Evolutionary conservation across 2,113 vertebrate genomes (phyloP), one percentile per base, ranked within the genome.

Genomic region (Hiodon tergisus): DNA sequence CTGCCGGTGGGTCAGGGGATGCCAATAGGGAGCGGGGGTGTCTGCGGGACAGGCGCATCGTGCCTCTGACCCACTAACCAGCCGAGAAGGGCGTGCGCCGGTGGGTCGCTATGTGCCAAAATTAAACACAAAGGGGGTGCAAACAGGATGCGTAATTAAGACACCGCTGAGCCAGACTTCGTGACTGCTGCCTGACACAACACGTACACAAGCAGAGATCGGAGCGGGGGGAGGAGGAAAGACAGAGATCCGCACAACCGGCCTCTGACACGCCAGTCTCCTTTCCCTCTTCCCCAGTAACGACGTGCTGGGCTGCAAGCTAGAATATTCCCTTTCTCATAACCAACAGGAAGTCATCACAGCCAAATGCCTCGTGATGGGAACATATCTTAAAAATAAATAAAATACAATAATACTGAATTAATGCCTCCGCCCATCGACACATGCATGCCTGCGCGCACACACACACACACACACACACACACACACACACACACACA

Each of bases 101-200:
- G 79, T 78, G 51, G 0, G 74, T 78, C 83, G 82, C 77, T 83
- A 86, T 77, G 77, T 79, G 79, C 85, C 65, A 81, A 84, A 91
- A 90, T 92, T 86, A 88, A 89, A 92, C 90, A 93, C 92, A 93
- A 89, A 73, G 91, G 86, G 88, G 84, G 88, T 88, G 88, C 91
- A 93, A 94, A 93, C 92, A 91, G 92, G 91, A 92, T 91, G 89
- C 78, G 84, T 90, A 90, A 92, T 91, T 91, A 93, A 92, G 89
- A 85, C 78, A 76, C 86, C 81, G 90, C 84, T 81, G 81, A 91
- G 87, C 86, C 89, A 87, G 93, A 91, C 89, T 89, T 85, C 85
- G 83, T 87, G 86, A 84, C 83, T 87, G 83, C 84, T 81, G 82
- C 78, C 82, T 85, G 87, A 87, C 85, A 82, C 84, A 83, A 84